Evolutionary conservation across 2,797 vertebrate species (phyloP), one percentile per base, ranked within the genome.

Genomic region (Periparus ater): DNA sequence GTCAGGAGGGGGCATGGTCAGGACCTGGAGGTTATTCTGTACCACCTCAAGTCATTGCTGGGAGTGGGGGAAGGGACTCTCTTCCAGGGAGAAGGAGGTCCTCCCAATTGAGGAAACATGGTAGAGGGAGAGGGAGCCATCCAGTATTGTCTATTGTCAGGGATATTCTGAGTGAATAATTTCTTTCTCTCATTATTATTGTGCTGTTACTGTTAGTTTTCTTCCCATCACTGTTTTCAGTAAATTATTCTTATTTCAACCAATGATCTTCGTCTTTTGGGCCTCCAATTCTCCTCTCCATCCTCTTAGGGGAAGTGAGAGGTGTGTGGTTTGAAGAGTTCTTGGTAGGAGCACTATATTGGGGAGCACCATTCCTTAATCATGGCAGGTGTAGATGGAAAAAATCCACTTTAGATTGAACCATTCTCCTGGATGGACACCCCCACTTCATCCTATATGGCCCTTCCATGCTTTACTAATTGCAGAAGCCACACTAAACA

Each of bases 321-420:
- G 2, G 5, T 23, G 7, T 5, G 2, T 36, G 22, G 27, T 44
- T 75, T 75, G 36, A 32, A 68, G 22, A 75, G 27, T 38, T 38
- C 42, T 44, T 0, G 0, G 7, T 18, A 36, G 36, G 7, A 42
- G 12, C 8, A 61, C 17, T 23, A 47, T 67, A 47, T 0, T 48
- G 47, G n/a, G 45, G 13, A 60, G 34, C 14, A 44, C 36, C 50
- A 57, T 38, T 55, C 42, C 71, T 70, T 50, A 82, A 76, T 29
- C 32, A 50, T 6, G 11, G n/a, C 7, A 51, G 38, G 21, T 34
- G 10, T 30, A 9, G 6, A 51, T 45, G 17, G 72, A 29, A 48
- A 17, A 57, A 13, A 48, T 13, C 47, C 27, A 18, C 22, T 54
- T 62, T 3, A 74, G 14, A 61, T 5, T 13, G 36, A 72, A 23